Evolutionary conservation across 2,113 vertebrate genomes (phyloP).

Genomic region (Aplodontia rufa): DNA sequence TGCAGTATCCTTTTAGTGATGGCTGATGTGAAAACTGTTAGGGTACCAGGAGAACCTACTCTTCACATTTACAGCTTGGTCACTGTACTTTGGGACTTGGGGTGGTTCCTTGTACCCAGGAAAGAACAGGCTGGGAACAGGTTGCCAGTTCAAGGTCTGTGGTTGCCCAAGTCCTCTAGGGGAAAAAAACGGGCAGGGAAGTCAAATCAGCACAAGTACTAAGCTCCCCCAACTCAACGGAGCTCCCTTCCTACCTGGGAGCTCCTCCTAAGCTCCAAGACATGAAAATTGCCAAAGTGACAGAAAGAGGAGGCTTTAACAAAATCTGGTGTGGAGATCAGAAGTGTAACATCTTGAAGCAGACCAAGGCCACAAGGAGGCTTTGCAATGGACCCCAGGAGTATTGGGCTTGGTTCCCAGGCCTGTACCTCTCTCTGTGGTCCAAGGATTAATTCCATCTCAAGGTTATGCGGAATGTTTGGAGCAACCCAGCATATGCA

Average conservation of each 20-base stretch:
- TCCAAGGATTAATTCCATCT: not conserved
- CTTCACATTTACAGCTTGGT: not conserved
- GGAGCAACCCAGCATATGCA: not conserved
- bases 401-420: not conserved
- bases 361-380: not conserved
- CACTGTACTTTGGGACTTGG: not conserved
- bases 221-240: not conserved
- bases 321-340: not conserved
- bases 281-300: not conserved
- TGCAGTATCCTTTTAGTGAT: not conserved
- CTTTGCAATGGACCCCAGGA: not conserved
- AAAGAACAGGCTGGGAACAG: not conserved
- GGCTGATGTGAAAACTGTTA: not conserved
- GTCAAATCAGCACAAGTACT: no score
- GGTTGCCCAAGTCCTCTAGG: not conserved
- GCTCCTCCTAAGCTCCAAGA: no score
- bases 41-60: not conserved
- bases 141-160: not conserved
- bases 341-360: not conserved
- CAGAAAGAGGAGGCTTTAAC: not conserved
- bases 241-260: not conserved
- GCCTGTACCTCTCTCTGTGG: not conserved
- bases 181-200: not conserved
- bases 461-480: not conserved
- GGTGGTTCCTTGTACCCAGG: not conserved